Base-by-base conservation (phyloP, 2,113 vertebrate species). In the Probosciger aterrimus region DNA sequence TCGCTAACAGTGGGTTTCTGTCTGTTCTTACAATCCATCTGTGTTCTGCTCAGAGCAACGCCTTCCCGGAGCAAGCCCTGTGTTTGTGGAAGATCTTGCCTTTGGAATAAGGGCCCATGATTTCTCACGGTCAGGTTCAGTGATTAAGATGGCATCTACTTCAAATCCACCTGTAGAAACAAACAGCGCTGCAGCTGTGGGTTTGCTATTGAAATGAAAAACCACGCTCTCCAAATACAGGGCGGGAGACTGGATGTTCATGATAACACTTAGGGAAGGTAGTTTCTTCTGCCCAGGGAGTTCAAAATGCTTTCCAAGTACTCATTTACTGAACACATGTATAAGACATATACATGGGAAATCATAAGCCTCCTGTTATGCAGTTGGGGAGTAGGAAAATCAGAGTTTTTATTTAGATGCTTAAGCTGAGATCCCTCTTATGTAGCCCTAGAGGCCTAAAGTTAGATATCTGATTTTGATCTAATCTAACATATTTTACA, bases 121-220 rank as follows among this genome's bases (percentile, higher is more conserved):
- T 82, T 96, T 91, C 96, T 96, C 86, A 77, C 33, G 59, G 83
- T 79, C 74, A 83, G 77, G 69, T 77, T 93, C n/a, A 24, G 78
- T 85, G 96, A 95, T 94, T 95, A 82, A 87, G 67, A 63, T 3
- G 37, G 67, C 93, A 91, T 87, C 93, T 77, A 77, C 67, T 89
- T 88, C 84, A 96, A 73, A 73, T 19, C 70, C 95, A 95, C 88
- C 96, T 96, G 93, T 96, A 81, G 95, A 95, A 97, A 96, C 92
- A 96, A 96, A 92, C 88, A 92, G 8, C 0, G 0, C 65, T 70
- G 91, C 86, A 91, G 92, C 93, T 96, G 93, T 41, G 81, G 49
- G 18, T 65, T 85, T 95, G 88, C 83, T 65, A 14, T 50, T 84
- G 91, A 93, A 96, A 91, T n/a, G 63, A 74, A 93, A 67, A 35